Evolutionary conservation across 2,113 vertebrate genomes (phyloP).

Genomic region (Alexandromys fortis): DNA sequence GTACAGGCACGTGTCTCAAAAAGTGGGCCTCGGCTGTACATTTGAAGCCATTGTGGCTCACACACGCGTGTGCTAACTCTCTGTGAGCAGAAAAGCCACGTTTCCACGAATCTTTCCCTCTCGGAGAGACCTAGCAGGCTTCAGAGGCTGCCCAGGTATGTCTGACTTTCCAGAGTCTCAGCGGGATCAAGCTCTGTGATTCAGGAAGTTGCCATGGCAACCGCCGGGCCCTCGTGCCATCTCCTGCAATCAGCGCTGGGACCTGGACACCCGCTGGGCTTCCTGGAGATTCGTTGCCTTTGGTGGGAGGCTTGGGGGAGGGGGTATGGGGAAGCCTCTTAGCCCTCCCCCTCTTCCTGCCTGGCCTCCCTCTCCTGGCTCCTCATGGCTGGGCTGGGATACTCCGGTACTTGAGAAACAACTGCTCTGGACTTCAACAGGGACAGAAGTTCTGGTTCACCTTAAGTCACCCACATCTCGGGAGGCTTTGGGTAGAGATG

Average conservation of each 20-base stretch:
- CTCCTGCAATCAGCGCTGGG: conserved; percentile 76
- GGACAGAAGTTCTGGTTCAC: not conserved
- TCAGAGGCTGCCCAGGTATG: conserved; percentile 67
- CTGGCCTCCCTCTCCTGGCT: not conserved
- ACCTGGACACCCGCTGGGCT: conserved; percentile 76
- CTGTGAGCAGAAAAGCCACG: not conserved
- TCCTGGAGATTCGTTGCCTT: conserved; percentile 71
- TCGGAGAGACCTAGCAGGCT: not conserved
- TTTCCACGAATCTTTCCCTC: not conserved
- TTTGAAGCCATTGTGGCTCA: not conserved
- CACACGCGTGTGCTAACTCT: not conserved
- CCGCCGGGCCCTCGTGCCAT: conserved; percentile 61
- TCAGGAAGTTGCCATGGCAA: conserved; percentile 81
- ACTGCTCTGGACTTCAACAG: not conserved
- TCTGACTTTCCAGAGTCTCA: conserved; percentile 77
- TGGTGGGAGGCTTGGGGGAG: not conserved
- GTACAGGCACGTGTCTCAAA: rapidly evolving
- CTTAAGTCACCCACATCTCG: not conserved
- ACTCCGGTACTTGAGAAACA: not conserved
- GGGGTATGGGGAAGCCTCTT: not conserved
- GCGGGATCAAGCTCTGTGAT: conserved; percentile 29
- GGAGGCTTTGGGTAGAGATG: not conserved
- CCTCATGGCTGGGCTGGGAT: not conserved
- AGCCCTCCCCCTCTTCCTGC: not conserved
- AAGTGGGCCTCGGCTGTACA: not conserved